Percentiles rank a stretch among this genome's conserved stretches.
phyloP scores from a whole-genome alignment of 2,113 vertebrate species.

The Festucalex cinctus region DNA sequence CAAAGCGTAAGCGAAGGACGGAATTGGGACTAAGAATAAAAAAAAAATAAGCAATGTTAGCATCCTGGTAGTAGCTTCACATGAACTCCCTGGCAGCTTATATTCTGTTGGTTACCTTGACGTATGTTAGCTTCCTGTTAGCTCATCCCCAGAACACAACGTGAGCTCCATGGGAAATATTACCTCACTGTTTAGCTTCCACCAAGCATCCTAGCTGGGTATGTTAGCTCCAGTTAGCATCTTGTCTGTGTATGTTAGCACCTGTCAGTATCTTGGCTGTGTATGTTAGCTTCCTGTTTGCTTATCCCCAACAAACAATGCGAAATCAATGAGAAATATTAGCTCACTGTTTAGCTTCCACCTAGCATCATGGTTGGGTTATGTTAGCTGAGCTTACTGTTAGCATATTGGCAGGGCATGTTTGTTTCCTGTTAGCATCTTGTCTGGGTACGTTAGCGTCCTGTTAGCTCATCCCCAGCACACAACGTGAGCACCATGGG shows the following conservation, averaged over 20 bases:
- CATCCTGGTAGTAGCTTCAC: background rate
- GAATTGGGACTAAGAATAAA: constrained; percentile 79
- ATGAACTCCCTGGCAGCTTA: background rate
- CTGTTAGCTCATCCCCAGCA: background rate
- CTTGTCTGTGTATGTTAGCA: no score
- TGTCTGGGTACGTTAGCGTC: background rate
- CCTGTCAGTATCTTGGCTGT: no score
- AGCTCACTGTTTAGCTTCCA: no score
- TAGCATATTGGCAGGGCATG: background rate
- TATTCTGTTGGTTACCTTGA: background rate
- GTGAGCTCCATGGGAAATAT: no score
- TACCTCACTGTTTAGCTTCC: no score
- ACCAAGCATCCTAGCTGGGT: no score
- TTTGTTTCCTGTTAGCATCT: background rate
- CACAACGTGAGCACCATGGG: no score
- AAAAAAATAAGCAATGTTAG: background rate
- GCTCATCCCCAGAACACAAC: background rate
- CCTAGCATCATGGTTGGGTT: no score
- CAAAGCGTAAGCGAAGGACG: constrained; percentile 88
- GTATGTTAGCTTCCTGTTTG: background rate
- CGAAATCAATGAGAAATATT: no score
- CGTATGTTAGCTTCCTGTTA: background rate
- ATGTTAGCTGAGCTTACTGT: background rate
- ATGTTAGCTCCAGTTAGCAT: no score
- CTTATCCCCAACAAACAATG: background rate